Conservation (phyloP, 2,113 vertebrate species). For the Amphiprion ocellaris region DNA sequence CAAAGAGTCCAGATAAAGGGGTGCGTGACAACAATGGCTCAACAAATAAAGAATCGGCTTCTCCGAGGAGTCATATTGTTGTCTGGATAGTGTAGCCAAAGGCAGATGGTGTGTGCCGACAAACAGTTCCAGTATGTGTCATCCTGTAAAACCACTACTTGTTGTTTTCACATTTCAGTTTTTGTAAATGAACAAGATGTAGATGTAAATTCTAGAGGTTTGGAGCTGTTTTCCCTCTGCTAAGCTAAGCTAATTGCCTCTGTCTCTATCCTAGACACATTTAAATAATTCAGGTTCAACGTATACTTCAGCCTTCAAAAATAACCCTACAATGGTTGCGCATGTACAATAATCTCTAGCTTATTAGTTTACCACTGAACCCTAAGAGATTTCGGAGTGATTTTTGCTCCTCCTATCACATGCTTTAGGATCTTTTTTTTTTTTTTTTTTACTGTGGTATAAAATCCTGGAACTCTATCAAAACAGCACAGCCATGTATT, state of each 20-base stretch:
- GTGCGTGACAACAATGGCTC: neutral
- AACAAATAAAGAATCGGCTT: neutral
- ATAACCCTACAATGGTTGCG: neutral
- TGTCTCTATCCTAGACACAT: neutral
- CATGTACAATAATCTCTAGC: neutral
- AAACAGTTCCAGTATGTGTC: neutral
- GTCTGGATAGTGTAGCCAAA: neutral
- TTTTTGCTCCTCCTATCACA: too few species aligned
- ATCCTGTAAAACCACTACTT: neutral
- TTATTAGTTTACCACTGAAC: slow-evolving; percentile 12
- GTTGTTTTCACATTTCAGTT: neutral
- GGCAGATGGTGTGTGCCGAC: neutral
- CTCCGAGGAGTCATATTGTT: neutral
- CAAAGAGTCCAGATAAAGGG: neutral
- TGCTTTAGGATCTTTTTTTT: too few species aligned
- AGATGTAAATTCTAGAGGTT: neutral
- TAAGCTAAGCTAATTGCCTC: neutral
- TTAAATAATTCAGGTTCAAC: neutral
- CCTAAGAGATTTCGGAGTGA: too few species aligned
- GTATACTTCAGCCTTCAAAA: neutral
- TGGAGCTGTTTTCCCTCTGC: neutral
- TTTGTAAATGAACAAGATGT: neutral
- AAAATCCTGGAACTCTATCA: too few species aligned
- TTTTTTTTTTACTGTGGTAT: too few species aligned
- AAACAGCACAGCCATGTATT: too few species aligned